Conservation (phyloP, 2,113 vertebrate species). For the Silurus meridionalis region DNA sequence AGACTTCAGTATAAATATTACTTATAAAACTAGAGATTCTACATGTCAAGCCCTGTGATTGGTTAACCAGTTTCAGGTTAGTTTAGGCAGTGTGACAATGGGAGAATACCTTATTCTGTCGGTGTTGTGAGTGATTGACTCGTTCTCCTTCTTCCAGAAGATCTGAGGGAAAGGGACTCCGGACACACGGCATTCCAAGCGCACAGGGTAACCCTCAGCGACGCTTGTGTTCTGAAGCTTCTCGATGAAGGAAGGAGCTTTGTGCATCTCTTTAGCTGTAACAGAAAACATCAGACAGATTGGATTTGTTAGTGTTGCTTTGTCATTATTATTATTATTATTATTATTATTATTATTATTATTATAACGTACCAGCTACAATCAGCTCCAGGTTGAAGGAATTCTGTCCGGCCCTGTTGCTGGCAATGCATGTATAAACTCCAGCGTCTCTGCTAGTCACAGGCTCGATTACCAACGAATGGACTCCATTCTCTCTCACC, state of each 20-base stretch:
- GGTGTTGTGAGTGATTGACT: conserved; percentile 95
- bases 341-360: too few relatives aligned
- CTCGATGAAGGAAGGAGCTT: conserved; percentile 87
- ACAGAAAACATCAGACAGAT: conserved; percentile 23
- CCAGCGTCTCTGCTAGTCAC: conserved; percentile 89
- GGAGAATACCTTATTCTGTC: conserved; percentile 88
- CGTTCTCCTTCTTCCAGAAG: conserved; percentile 98
- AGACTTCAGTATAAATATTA: background rate
- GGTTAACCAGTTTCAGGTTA: background rate
- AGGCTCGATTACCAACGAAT: conserved; percentile 93
- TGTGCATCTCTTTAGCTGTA: conserved; percentile 94
- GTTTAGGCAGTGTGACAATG: background rate
- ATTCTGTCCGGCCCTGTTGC: conserved; percentile 93
- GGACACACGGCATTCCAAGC: conserved; percentile 87
- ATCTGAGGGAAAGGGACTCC: conserved; percentile 90
- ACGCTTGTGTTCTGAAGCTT: conserved; percentile 97
- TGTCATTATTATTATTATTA: too few relatives aligned
- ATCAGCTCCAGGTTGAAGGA: conserved; percentile 94
- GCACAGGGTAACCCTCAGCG: conserved; percentile 90
- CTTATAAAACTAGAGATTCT: background rate
- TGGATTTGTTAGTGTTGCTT: background rate
- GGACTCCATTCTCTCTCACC: conserved; percentile 93
- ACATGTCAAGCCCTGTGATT: background rate
- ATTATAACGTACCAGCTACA: conserved; percentile 83
- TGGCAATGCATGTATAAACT: conserved; percentile 92